Base-by-base conservation (phyloP, 2,113 vertebrate genomes). In the Piaya cayana region DNA sequence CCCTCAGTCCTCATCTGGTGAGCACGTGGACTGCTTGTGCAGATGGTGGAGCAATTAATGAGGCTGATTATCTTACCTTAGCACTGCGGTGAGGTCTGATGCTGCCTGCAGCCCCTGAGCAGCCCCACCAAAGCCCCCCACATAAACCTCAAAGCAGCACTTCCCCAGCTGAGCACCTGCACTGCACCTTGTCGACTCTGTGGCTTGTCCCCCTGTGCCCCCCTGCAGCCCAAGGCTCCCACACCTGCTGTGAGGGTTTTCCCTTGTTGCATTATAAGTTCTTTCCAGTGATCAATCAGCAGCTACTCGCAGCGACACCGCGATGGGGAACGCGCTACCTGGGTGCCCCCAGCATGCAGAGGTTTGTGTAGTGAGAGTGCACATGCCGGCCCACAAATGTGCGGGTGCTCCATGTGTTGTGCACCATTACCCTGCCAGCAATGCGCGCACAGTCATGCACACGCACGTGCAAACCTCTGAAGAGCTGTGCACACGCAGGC, bases 41-140 rank as follows among this genome's bases (percentile, higher is more conserved):
- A 81, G 3, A 6, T 71, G 71, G 55, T 19, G 16, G 80, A 96
- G 55, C 87, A 88, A 96, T 97, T 96, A 93, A 75, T 85, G 93
- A 81, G 68, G 62, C 79, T 96, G 94, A 97, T 97, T 92, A 96
- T 80, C 84, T 92, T 49, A 63, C 90, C 64, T 58, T 49, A n/a
- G n/a, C n/a, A n/a, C n/a, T n/a, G n/a, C n/a, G 86, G 65, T 1
- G 3, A 90, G 87, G 78, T 72, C 89, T 80, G 82, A 47, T 8
- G 60, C 55, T 81, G 53, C 36, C 47, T 52, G 47, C 39, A 50
- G 27, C 9, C 15, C 43, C 17, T 6, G 20, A n/a, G 26, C 23
- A 78, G 59, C 47, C n/a, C n/a, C 36, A 29, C 3, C 7, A 26
- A 9, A 72, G 14, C 20, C 63, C 45, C 27, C 70, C 23, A 36